Evolutionary conservation across 2,888 invertebrate species (phyloP).

Genomic region (Congeria kusceri): DNA sequence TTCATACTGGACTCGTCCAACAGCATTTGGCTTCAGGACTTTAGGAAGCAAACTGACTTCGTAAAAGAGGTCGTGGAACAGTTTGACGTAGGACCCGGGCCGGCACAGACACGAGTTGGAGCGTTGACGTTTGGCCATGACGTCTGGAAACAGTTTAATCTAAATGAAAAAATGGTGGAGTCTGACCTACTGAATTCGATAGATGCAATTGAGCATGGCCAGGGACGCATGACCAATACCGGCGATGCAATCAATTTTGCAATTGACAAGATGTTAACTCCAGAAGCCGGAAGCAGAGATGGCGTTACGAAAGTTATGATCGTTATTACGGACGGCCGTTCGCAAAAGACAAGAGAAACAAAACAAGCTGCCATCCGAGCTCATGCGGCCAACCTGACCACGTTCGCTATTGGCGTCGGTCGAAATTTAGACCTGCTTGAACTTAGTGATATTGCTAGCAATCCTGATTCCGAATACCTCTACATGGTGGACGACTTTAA

Average conservation of each 20-base stretch:
- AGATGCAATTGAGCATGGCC: constrained; percentile 53
- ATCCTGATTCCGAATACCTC: constrained; percentile 66
- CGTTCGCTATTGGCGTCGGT: constrained; percentile 79
- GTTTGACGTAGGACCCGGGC: constrained; percentile 71
- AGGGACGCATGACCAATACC: constrained; percentile 72
- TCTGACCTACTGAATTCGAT: constrained; percentile 54
- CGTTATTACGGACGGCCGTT: constrained; percentile 82
- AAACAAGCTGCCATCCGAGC: constrained; percentile 67
- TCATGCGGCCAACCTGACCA: constrained; percentile 65
- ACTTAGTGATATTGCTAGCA: constrained; percentile 70
- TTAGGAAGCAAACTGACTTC: constrained; percentile 72
- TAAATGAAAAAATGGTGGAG: constrained; percentile 62
- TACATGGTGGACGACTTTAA: constrained; percentile 71
- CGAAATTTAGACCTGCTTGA: constrained; percentile 63
- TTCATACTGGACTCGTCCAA: constrained; percentile 75
- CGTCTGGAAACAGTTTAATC: constrained; percentile 65
- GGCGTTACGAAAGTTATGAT: constrained; percentile 74
- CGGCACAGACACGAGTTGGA: constrained; percentile 68
- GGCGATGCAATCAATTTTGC: constrained; percentile 72
- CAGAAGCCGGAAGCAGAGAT: constrained; percentile 52
- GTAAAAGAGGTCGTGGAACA: constrained; percentile 67
- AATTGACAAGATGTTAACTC: constrained; percentile 66
- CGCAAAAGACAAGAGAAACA: constrained; percentile 68
- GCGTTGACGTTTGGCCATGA: constrained; percentile 72
- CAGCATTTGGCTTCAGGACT: constrained; percentile 78